Evolutionary conservation across 2,113 vertebrate species (phyloP), one percentile per base, ranked within the genome.

Genomic region (Petrocephalus zakoni): DNA sequence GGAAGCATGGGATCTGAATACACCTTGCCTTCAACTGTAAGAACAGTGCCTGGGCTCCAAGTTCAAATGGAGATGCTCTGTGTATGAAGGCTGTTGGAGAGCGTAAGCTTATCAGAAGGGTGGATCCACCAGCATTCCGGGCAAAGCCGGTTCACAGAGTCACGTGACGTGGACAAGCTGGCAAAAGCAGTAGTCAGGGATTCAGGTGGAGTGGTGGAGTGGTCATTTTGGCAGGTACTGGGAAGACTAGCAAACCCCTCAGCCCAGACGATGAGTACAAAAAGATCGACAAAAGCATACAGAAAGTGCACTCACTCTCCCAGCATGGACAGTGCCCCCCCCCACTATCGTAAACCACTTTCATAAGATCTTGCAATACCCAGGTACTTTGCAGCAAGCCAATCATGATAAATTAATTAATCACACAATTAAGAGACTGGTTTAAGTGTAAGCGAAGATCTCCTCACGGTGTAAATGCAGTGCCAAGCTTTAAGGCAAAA

Each of bases 401-500:
- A 37, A 75, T 75, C 29, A 75, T 5, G 13, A 37, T 75, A 11
- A 75, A 37, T 75, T 37, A 19, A 34, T 75, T 75, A 17, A 72
- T 34, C 29, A 34, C 13, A 29, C 29, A 19, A 19, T 75, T 64
- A 25, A 64, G 8, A 29, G 9, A 11, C n/a, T 29, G 61, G n/a
- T 10, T 64, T 64, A 64, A 64, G 61, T 3, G 10, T 64, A 64
- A 64, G 29, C 29, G 2, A 17, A 72, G 68, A 37, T 13, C 25
- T 72, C 7, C 68, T 29, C 1, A 72, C 0, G 5, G n/a, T 64
- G 61, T 29, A 64, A 29, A 64, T 64, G 9, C 61, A 64, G 61
- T 29, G 61, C 61, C 11, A 15, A 68, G 37, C 72, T 88, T 82
- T 86, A 90, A 91, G 89, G 29, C 15, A 88, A 90, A 91, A 88